phyloP scores from a whole-genome alignment of 2,888 invertebrate species.

The Drosophila paracracens region DNA sequence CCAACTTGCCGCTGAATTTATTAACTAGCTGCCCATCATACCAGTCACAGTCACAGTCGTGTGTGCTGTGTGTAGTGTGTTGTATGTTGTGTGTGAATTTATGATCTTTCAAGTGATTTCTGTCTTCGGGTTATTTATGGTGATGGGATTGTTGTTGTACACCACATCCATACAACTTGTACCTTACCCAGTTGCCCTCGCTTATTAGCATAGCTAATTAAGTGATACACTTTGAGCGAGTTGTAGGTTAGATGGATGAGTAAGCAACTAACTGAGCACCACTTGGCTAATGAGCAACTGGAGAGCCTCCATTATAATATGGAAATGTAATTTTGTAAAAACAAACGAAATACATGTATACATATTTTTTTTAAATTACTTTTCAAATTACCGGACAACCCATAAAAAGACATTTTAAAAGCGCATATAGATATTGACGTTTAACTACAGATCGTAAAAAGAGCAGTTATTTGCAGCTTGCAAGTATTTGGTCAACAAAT shows the following conservation, averaged over 20 bases:
- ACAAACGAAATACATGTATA: not conserved
- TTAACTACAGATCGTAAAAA: not conserved
- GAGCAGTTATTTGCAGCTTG: conserved; percentile 23
- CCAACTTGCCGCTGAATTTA: conserved; percentile 64
- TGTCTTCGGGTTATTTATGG: conserved; percentile 65
- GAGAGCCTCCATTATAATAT: not conserved
- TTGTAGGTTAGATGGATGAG: conserved; percentile 21
- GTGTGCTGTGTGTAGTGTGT: not conserved
- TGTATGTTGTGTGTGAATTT: conserved; percentile 60
- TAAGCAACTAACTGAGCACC: conserved; percentile 13
- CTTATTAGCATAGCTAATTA: conserved; percentile 75
- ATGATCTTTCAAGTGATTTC: conserved; percentile 51
- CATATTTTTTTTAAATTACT: not conserved
- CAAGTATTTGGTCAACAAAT: conserved; percentile 41
- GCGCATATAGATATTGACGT: not conserved
- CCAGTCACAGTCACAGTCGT: conserved; percentile 1
- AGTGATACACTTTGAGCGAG: conserved; percentile 58
- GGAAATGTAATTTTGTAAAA: conserved; percentile 3
- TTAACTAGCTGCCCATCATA: conserved; percentile 58
- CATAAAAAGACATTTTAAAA: not conserved
- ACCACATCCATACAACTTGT: conserved; percentile 11
- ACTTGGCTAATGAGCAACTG: conserved; percentile 22
- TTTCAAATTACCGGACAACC: not conserved
- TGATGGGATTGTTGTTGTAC: conserved; percentile 44
- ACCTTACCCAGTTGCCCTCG: conserved; percentile 11